Evolutionary conservation across 2,113 vertebrate species (phyloP), one percentile per base, ranked within the genome.

Genomic region (Ciconia maguari): DNA sequence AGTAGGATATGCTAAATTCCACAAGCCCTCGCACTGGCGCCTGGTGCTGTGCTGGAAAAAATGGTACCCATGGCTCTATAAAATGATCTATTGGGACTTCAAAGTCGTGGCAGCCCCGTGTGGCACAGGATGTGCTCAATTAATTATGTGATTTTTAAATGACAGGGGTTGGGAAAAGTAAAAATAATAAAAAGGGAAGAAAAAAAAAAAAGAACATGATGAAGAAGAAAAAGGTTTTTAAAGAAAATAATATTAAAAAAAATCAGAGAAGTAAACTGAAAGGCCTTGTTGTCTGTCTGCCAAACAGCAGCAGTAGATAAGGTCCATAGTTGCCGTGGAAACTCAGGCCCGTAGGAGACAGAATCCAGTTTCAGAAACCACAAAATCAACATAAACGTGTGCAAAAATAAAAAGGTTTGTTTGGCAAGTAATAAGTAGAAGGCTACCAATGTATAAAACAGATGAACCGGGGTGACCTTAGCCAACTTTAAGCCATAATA

Each of bases 291-390:
- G 99, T 99, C 98, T 98, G 97, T 94, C 93, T 98, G 98, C 98
- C 98, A 98, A 98, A 97, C 96, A 97, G 97, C 98, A 97, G 98
- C 98, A 98, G 98, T 98, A 99, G 99, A 99, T 99, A 99, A 99
- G 99, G 97, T 97, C 98, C 96, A 95, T 96, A 97, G 99, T 99
- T 98, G 98, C 99, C 76, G 97, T 98, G 98, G 99, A 99, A 99
- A 99, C 98, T 88, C 90, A 91, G 98, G 98, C 98, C 98, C 96
- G 97, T 97, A 98, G 99, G 99, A 99, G 99, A 99, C 99, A 98
- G 98, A 98, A 98, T 98, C 99, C 98, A 99, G 98, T 99, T 99
- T 99, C 98, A 98, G 96, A 98, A 99, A 99, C 98, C 98, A 98
- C 98, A 99, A 98, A 98, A 98, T 99, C 98, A 99, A 99, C 99